phyloP scores from a whole-genome alignment of 2,113 vertebrate species.

The Prinia subflava region DNA sequence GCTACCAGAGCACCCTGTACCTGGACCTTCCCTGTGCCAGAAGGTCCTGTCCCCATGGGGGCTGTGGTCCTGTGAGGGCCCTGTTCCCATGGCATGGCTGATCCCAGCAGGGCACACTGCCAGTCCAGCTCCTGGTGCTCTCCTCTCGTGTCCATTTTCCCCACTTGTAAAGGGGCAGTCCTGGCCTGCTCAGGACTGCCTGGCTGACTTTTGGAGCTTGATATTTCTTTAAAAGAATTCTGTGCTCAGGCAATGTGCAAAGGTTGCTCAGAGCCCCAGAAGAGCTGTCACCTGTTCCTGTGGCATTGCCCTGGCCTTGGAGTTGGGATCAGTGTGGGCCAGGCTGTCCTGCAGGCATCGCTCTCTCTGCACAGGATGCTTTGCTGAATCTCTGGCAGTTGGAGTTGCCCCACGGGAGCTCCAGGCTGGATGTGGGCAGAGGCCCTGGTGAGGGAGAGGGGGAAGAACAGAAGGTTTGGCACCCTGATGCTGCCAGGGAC shows the following conservation, averaged over 20 bases:
- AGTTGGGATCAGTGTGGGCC: background rate
- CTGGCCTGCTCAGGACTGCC: background rate
- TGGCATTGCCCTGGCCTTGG: accelerated
- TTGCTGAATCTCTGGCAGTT: background rate
- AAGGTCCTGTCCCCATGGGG: background rate
- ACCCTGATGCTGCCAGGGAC: accelerated
- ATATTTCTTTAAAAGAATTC: background rate
- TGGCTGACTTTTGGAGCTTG: background rate
- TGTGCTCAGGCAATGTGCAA: accelerated
- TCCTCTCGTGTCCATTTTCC: background rate
- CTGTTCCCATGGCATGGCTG: accelerated
- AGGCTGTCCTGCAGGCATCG: background rate
- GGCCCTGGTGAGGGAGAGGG: too few species aligned
- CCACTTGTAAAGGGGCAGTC: background rate
- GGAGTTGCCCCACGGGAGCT: background rate
- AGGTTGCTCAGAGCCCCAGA: background rate
- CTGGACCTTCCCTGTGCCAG: background rate
- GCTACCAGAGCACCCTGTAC: accelerated
- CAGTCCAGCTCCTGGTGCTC: background rate
- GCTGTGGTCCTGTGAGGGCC: background rate
- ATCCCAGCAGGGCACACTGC: background rate
- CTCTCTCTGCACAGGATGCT: background rate
- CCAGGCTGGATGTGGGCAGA: background rate
- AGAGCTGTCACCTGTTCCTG: background rate
- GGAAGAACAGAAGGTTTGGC: background rate